Base-by-base conservation (phyloP, 1,140 invertebrate species). In the Drosophila truncata region DNA sequence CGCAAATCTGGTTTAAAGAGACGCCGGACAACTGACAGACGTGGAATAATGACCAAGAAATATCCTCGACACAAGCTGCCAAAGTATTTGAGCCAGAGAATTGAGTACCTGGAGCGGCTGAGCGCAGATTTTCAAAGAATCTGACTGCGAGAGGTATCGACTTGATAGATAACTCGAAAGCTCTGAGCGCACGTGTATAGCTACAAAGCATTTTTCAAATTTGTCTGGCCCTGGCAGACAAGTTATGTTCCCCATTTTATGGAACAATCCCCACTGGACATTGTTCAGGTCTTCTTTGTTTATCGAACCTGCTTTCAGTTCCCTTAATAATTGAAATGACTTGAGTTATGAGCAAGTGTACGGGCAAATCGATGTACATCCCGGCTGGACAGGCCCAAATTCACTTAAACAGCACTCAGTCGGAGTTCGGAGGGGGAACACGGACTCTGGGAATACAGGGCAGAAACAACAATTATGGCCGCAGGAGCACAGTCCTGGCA, bases 251-350 rank as follows among this genome's bases (percentile, higher is more conserved):
- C 47, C 31, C 27, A 70, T 54, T 54, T 35, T 27, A 23, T 29
- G 44, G 59, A 67, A 67, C 47, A 62, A 25, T 65, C 39, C 58
- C 63, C 27, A 44, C 29, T 41, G 58, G 62, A 60, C 33, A 29
- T 39, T 72, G 29, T 29, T 10, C 20, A 9, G 42, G 46, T 23
- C 31, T 37, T 55, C 77, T 72, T 35, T 69, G 62, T 72, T 71
- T 50, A 25, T 25, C 35, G 44, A 33, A 20, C 44, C 39, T 39
- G 72, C 59, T 77, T 69, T 65, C 71, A 77, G 61, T 72, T 60
- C 77, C 42, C n/a, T 73, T 47, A 72, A 85, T 84, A 81, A 84
- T 85, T 85, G 82, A 81, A 84, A 78, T 69, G 73, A 81, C 82
- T 81, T 78, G 78, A 85, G 78, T 64, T 85, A 81, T 69, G 78